These are phyloP conservation scores for Cephus cinctus DNA, from an alignment of 1,140 invertebrate species.

Conservation along the genomic window DNA sequence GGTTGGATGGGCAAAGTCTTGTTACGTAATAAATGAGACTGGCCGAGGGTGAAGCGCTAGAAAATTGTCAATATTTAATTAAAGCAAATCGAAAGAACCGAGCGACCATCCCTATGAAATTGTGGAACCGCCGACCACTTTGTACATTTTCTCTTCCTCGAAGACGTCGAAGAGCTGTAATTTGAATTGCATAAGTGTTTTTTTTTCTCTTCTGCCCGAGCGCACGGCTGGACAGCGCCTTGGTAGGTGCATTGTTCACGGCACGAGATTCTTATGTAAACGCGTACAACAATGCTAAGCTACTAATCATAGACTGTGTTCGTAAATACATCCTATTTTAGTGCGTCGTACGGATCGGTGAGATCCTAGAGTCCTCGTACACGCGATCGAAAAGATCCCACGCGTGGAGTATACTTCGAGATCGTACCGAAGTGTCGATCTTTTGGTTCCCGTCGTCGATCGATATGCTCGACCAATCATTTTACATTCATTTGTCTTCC, in stretches of 20 bases:
- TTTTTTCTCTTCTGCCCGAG: conserved; percentile 28
- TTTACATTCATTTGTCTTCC: not conserved
- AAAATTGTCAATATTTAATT: no score
- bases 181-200: conserved; percentile 37
- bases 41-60: no score
- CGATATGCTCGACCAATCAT: not conserved
- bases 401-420: no score
- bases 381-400: no score
- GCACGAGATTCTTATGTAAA: conserved; percentile 47
- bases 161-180: conserved; percentile 31
- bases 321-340: no score
- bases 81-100: no score
- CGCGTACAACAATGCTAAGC: conserved; percentile 38
- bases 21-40: no score
- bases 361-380: no score
- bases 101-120: not conserved
- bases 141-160: conserved; percentile 20
- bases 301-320: conserved; percentile 34
- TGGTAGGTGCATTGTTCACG: conserved; percentile 38
- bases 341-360: no score
- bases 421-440: no score
- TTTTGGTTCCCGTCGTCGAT: not conserved
- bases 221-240: conserved; percentile 21
- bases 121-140: not conserved
- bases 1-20: no score